Evolutionary conservation across 2,888 invertebrate species (phyloP).

Genomic region (Aphidoletes aphidimyza): DNA sequence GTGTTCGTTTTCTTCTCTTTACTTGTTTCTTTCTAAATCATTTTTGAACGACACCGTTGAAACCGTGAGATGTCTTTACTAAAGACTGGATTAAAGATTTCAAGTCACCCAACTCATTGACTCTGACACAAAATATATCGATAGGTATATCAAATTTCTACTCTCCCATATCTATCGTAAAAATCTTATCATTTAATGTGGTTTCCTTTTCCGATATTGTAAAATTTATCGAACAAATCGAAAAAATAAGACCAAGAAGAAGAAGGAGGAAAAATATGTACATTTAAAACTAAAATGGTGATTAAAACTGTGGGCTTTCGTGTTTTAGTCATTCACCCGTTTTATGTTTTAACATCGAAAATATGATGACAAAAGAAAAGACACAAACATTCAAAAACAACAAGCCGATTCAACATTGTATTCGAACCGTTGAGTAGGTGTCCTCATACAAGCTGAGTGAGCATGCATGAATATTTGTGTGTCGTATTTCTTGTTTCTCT

Average conservation of each 20-base stretch:
- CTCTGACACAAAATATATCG: background rate
- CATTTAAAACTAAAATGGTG: no score
- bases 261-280: background rate
- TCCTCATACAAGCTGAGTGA: background rate
- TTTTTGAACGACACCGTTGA: no score
- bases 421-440: background rate
- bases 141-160: background rate
- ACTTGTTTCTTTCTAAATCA: no score
- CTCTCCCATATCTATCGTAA: background rate
- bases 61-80: no score
- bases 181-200: constrained; percentile 28
- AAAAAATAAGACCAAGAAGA: background rate
- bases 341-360: background rate
- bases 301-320: background rate
- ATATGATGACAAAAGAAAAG: background rate
- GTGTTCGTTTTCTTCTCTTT: background rate
- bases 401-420: background rate
- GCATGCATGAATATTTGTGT: background rate
- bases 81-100: no score
- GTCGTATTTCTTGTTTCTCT: background rate
- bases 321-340: background rate
- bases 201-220: constrained; percentile 5
- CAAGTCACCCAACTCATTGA: no score
- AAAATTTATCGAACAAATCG: background rate
- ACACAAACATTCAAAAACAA: background rate